Evolutionary conservation across 2,113 vertebrate genomes (phyloP).

Genomic region (Eublepharis macularius): DNA sequence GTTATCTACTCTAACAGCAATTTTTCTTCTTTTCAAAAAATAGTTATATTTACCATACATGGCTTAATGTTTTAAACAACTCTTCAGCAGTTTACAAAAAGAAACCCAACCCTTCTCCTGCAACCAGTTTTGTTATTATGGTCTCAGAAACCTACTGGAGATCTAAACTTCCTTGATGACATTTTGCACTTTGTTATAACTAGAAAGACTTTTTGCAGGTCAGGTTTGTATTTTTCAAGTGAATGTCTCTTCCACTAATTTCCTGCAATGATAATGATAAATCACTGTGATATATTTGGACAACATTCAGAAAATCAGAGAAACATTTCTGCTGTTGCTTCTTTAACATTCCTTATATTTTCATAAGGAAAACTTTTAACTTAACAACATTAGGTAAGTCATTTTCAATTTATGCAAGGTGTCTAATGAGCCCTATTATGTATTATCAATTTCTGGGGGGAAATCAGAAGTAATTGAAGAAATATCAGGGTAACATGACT

Average conservation of each 20-base stretch:
- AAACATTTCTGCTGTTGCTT: background rate
- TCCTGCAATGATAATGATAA: background rate
- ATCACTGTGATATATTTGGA: background rate
- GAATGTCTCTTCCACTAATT: background rate
- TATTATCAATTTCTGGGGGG: constrained; percentile 31
- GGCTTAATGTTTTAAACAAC: background rate
- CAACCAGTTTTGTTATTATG: background rate
- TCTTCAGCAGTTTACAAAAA: background rate
- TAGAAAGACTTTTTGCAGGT: background rate
- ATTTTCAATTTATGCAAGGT: constrained; percentile 1
- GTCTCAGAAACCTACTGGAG: background rate
- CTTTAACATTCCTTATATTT: constrained; percentile 38
- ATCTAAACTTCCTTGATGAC: background rate
- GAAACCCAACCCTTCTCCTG: background rate
- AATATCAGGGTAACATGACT: constrained; percentile 29
- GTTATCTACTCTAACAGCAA: background rate
- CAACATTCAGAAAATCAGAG: constrained; percentile 32
- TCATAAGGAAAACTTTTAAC: constrained; percentile 4
- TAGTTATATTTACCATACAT: background rate
- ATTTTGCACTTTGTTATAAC: background rate
- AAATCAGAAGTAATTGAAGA: constrained; percentile 27
- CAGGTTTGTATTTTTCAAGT: background rate
- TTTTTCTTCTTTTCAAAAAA: background rate
- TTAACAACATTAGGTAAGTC: background rate
- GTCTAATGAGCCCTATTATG: background rate